Evolutionary conservation across 2,113 vertebrate species (phyloP).

Genomic region (Pachycephala philippinensis): DNA sequence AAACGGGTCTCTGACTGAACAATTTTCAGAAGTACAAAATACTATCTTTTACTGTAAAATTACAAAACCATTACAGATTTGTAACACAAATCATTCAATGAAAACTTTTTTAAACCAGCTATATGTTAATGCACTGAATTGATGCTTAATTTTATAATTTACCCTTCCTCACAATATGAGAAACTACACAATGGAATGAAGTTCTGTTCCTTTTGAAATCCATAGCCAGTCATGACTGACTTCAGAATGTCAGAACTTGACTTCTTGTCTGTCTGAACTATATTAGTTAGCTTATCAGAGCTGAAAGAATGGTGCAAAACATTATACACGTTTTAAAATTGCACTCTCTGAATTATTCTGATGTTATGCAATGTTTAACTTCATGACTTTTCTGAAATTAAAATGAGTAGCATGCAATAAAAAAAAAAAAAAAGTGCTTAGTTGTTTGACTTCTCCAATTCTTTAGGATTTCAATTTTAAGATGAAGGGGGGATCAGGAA

Average conservation of each 20-base stretch:
- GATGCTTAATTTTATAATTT: not conserved
- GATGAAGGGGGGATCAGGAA: constrained; percentile 68
- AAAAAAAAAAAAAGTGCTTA: not conserved
- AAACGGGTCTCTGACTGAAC: not conserved
- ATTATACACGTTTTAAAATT: not conserved
- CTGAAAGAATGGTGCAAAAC: not conserved
- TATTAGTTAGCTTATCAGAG: not conserved
- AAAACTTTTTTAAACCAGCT: not conserved
- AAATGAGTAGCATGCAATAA: constrained; percentile 8
- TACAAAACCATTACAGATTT: constrained; percentile 2
- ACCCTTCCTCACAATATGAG: not conserved
- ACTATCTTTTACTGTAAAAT: not conserved
- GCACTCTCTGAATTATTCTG: not conserved
- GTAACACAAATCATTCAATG: not conserved
- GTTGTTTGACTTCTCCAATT: not conserved
- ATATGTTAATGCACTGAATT: not conserved
- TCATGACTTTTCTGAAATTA: not conserved
- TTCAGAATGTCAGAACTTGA: not conserved
- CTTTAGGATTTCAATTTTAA: constrained; percentile 43
- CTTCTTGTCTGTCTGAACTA: not conserved
- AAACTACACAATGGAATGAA: not conserved
- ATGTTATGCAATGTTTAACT: not conserved
- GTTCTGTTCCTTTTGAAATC: not conserved
- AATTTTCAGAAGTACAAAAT: not conserved
- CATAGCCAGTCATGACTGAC: not conserved